These are phyloP conservation scores for Drosophila incognita DNA, from an alignment of 2,888 invertebrate genomes.

Conservation along the genomic window DNA sequence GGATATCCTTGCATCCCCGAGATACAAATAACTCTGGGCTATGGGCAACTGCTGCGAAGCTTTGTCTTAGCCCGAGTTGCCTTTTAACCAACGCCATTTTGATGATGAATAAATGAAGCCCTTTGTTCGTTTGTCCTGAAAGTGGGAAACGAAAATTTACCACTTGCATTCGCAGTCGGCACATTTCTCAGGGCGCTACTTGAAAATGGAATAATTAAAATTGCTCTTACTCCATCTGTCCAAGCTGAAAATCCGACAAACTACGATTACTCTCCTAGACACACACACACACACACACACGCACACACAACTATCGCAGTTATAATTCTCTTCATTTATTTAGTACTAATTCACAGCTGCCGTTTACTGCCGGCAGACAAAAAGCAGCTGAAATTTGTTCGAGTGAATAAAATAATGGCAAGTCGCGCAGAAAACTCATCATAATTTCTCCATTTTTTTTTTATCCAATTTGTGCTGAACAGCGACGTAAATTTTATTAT, in stretches of 20 bases:
- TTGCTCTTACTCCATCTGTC: neutral
- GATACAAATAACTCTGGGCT: slow-evolving; percentile 65
- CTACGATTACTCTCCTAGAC: slow-evolving; percentile 2
- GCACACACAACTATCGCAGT: slow-evolving; percentile 12
- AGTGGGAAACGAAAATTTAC: slow-evolving; percentile 58
- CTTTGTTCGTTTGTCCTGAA: slow-evolving; percentile 51
- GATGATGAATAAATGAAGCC: slow-evolving; percentile 78
- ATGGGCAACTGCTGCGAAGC: slow-evolving; percentile 10
- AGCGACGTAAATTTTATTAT: slow-evolving; percentile 69
- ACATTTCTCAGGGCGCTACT: slow-evolving; percentile 24
- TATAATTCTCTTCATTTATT: slow-evolving; percentile 57
- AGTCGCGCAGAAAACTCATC: slow-evolving; percentile 49
- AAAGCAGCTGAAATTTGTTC: slow-evolving; percentile 24
- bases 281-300: neutral
- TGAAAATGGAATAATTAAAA: slow-evolving; percentile 69
- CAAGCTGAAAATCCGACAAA: slow-evolving; percentile 11
- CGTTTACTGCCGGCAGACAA: slow-evolving; percentile 15
- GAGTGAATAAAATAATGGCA: slow-evolving; percentile 27
- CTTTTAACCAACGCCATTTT: slow-evolving; percentile 59
- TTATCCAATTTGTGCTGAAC: slow-evolving; percentile 21
- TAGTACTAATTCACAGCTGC: slow-evolving; percentile 45
- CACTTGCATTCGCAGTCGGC: slow-evolving; percentile 70
- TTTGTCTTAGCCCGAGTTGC: slow-evolving; percentile 60
- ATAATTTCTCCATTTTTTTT: slow-evolving; percentile 12
- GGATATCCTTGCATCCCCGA: slow-evolving; percentile 44